Conservation (phyloP, 2,113 vertebrate species). For the Rhinoderma darwinii region DNA sequence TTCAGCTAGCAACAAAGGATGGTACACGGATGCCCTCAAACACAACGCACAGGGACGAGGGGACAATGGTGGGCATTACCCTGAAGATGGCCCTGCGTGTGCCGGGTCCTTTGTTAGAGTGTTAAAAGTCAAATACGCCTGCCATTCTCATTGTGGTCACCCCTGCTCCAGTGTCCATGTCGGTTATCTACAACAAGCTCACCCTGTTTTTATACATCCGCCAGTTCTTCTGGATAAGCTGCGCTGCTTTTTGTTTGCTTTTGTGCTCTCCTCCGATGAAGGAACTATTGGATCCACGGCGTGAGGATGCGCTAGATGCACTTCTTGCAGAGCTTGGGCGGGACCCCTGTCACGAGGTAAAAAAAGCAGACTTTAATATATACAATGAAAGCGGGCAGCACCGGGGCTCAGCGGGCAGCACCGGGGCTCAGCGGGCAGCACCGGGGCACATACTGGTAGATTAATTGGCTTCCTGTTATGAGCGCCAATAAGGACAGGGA, state of each 20-base stretch:
- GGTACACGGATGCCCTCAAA: too few species aligned
- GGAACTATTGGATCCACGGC: not conserved
- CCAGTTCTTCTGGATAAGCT: conserved; percentile 79
- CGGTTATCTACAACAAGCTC: conserved; percentile 22
- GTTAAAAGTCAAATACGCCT: not conserved
- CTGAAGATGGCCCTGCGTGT: not conserved
- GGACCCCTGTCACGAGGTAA: conserved; percentile 27
- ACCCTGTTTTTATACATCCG: conserved; percentile 75
- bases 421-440: too few species aligned
- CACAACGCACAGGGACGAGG: too few species aligned
- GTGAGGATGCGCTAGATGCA: not conserved
- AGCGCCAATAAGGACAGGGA: too few species aligned
- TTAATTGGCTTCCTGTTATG: too few species aligned
- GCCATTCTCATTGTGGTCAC: not conserved
- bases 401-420: too few species aligned
- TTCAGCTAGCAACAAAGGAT: too few species aligned
- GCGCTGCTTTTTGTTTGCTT: conserved; percentile 71
- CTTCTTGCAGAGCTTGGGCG: not conserved
- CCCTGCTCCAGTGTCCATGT: not conserved
- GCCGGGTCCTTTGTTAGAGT: not conserved
- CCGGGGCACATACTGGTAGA: too few species aligned
- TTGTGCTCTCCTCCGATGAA: conserved; percentile 49
- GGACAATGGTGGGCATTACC: too few species aligned
- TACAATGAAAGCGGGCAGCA: too few species aligned
- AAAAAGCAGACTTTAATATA: not conserved